Evolutionary conservation across 1,140 invertebrate genomes (phyloP), one percentile per base, ranked within the genome.

Genomic region (Epicauta chinensis): DNA sequence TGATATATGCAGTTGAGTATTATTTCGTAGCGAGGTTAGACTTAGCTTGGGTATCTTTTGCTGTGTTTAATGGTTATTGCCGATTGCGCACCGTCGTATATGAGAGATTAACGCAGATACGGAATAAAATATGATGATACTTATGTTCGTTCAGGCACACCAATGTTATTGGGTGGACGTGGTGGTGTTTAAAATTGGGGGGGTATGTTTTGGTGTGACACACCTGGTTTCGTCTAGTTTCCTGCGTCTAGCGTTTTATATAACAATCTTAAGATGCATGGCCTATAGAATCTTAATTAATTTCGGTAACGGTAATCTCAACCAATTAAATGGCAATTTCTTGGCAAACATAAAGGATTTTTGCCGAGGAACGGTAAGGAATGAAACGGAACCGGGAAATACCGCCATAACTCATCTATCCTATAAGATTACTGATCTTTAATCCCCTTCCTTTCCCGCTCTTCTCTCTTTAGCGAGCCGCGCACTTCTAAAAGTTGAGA

Each of bases 381-480:
- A 69, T 68, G 67, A 62, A 65, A 67, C 61, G 64, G 60, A 58
- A 58, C 58, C 54, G 57, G 60, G 60, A 66, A 70, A 68, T 71
- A 67, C 62, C 73, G 72, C 73, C 75, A 79, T 80, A 80, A 80
- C 71, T 80, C 78, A 80, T 80, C 75, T 71, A 73, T 70, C 69
- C 76, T 75, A 75, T 78, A 78, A 81, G 80, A 82, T 82, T 80
- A 81, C 78, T 81, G 78, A 82, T 82, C 80, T 82, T 81, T 82
- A 82, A 82, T 82, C 80, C 80, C 75, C 77, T 75, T 75, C 71
- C 66, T 62, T 63, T 63, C 60, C 55, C 56, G 50, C 58, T 64
- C 56, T 63, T 61, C 62, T 67, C 65, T 66, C 65, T 67, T 66
- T 67, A 68, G 63, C 63, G 61, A 61, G 61, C 70, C 66, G 68